Percentiles rank a stretch among this genome's conserved stretches.
Evolutionary conservation across 2,797 vertebrate genomes (phyloP).

Genomic region (Sebastes matsubarae): DNA sequence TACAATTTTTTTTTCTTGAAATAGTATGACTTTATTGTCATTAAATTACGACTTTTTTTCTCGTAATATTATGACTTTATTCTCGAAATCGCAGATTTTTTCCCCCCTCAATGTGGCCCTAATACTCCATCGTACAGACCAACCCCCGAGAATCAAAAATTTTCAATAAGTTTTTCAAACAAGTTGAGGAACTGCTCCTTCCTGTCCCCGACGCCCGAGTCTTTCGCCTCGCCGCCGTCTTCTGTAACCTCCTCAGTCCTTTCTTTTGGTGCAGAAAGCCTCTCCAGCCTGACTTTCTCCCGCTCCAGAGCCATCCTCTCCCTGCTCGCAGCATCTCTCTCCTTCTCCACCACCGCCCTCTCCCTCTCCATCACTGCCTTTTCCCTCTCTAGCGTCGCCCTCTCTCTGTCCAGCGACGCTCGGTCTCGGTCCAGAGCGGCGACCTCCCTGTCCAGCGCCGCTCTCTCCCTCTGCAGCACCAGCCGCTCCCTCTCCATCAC

Average conservation of each 20-base stretch:
- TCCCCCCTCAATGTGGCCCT: too few species aligned
- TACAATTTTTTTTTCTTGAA: too few species aligned
- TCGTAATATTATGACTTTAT: too few species aligned
- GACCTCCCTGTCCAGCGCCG: slow-evolving; percentile 67
- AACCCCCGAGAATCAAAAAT: slow-evolving; percentile 47
- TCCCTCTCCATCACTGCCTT: slow-evolving; percentile 71
- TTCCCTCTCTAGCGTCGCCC: slow-evolving; percentile 69
- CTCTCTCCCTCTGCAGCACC: slow-evolving; percentile 72
- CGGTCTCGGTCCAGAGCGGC: slow-evolving; percentile 71
- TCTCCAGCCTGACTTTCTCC: slow-evolving; percentile 50
- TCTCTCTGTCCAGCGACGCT: slow-evolving; percentile 73
- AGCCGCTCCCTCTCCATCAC: slow-evolving; percentile 70
- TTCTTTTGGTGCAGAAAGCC: slow-evolving; percentile 10
- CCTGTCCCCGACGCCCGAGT: slow-evolving; percentile 45
- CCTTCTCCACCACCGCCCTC: slow-evolving; percentile 67
- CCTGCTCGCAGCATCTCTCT: slow-evolving; percentile 53
- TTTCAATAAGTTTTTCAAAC: slow-evolving; percentile 76
- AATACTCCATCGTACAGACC: too few species aligned
- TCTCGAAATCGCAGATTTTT: too few species aligned
- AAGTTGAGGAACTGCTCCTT: slow-evolving; percentile 71
- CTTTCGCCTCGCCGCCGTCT: not conserved
- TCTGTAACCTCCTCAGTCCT: slow-evolving; percentile 5
- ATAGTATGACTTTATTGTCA: too few species aligned
- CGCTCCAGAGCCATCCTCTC: slow-evolving; percentile 60
- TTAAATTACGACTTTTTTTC: too few species aligned